These are phyloP conservation scores for Ctenicera cuprea DNA, from an alignment of 2,888 invertebrate genomes.

Conservation along the genomic window DNA sequence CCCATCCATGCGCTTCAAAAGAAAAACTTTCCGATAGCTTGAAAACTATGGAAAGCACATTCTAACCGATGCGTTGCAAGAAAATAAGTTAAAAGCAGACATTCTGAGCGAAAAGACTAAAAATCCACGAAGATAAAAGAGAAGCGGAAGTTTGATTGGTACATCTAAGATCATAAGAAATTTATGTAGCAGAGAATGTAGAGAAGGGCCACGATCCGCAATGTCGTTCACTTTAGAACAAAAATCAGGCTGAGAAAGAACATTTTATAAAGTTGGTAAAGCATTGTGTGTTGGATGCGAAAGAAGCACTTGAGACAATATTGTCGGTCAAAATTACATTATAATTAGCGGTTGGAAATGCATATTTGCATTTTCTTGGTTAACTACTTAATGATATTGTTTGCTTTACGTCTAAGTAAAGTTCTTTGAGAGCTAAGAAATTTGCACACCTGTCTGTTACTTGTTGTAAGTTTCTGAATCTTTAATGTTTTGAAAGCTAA, in stretches of 20 bases:
- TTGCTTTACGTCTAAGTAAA: too few species aligned
- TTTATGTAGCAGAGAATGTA: conserved; percentile 26
- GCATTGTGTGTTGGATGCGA: background rate
- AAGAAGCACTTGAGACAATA: too few species aligned
- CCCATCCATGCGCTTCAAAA: conserved; percentile 40
- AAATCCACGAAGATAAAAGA: conserved; percentile 27
- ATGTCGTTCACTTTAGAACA: background rate
- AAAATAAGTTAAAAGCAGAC: conserved; percentile 25
- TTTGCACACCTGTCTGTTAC: too few species aligned
- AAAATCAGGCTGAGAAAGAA: background rate
- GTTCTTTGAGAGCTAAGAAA: too few species aligned
- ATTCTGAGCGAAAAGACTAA: conserved; percentile 18
- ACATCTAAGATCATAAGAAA: conserved; percentile 28
- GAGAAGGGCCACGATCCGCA: conserved; percentile 1
- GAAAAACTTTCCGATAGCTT: conserved; percentile 40
- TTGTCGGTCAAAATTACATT: too few species aligned
- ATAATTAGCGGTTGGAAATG: too few species aligned
- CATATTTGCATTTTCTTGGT: too few species aligned
- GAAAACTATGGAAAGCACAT: conserved; percentile 40
- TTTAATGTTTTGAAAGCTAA: background rate
- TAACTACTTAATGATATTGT: too few species aligned
- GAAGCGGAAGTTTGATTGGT: conserved; percentile 36
- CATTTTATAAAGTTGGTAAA: background rate
- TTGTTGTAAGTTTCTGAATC: too few species aligned
- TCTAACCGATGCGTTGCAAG: conserved; percentile 24